phyloP scores from a whole-genome alignment of 2,888 invertebrate genomes.

The Calephelis perditalis region DNA sequence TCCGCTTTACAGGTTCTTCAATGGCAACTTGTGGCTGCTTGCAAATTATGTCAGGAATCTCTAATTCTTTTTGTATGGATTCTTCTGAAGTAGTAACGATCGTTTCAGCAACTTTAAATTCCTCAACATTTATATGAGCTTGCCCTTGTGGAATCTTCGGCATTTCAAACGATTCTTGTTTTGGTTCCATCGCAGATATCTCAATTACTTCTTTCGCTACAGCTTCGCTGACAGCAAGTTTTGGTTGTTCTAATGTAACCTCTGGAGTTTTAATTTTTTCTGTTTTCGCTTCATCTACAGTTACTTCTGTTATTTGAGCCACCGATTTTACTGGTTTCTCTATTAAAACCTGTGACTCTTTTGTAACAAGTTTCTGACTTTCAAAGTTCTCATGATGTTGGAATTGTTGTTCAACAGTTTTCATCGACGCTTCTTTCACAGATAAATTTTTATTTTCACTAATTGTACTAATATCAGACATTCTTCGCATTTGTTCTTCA shows the following conservation, averaged over 20 bases:
- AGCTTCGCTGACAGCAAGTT: constrained; percentile 17
- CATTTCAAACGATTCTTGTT: constrained; percentile 16
- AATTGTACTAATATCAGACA: constrained; percentile 36
- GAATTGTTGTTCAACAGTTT: constrained; percentile 32
- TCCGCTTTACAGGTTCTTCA: constrained; percentile 16
- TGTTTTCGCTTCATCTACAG: constrained; percentile 31
- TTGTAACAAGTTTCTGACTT: constrained; percentile 14
- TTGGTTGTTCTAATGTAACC: constrained; percentile 22
- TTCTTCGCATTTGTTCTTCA: constrained; percentile 41
- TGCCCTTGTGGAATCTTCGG: constrained; percentile 9
- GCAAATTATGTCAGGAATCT: constrained; percentile 3
- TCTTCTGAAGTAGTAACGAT: constrained; percentile 15
- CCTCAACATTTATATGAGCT: constrained; percentile 16
- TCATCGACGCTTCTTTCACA: constrained; percentile 30
- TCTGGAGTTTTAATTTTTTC: constrained; percentile 26
- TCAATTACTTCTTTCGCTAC: constrained; percentile 13
- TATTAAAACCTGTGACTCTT: constrained; percentile 17
- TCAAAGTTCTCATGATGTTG: constrained; percentile 22
- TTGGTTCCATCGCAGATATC: constrained; percentile 17
- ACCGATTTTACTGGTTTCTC: constrained; percentile 25
- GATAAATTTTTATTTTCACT: constrained; percentile 21
- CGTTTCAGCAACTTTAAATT: constrained; percentile 18
- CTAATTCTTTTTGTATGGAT: constrained; percentile 7
- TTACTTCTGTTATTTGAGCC: constrained; percentile 32
- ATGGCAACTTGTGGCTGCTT: constrained; percentile 18